These are phyloP conservation scores for Hozukius guyotensis DNA, from an alignment of 2,797 vertebrate genomes.

Conservation along the genomic window DNA sequence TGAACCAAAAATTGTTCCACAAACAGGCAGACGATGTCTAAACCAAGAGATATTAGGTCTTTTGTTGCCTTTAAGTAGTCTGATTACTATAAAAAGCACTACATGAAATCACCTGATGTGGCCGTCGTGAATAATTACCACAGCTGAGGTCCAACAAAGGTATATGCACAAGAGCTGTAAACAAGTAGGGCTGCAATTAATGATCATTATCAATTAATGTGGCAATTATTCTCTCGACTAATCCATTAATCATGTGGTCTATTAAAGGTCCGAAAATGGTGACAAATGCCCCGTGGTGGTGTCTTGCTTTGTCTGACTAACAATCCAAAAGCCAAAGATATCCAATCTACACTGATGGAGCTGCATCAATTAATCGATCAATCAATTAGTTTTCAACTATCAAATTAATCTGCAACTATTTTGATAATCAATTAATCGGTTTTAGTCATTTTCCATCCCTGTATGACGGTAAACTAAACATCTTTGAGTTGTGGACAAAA, in stretches of 20 bases:
- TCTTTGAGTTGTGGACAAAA: no score
- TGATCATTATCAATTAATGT: not conserved
- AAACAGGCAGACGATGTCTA: not conserved
- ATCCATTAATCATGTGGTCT: not conserved
- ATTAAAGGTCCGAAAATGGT: not conserved
- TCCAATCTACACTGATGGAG: not conserved
- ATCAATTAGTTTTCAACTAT: no score
- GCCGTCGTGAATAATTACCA: not conserved
- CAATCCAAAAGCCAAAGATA: not conserved
- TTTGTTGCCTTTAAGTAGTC: not conserved
- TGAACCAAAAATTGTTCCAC: not conserved
- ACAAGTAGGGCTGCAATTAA: not conserved
- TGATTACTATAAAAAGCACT: not conserved
- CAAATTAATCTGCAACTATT: no score
- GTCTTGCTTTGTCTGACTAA: not conserved
- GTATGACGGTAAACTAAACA: no score
- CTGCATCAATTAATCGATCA: no score
- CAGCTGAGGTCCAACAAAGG: not conserved
- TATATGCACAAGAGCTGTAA: not conserved
- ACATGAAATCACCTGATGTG: not conserved
- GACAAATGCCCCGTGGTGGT: not conserved
- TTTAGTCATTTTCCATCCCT: no score
- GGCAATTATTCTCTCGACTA: not conserved
- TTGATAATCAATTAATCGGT: no score
- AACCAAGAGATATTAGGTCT: not conserved